phyloP scores from a whole-genome alignment of 1,140 invertebrate genomes.

The Lucilia sericata region DNA sequence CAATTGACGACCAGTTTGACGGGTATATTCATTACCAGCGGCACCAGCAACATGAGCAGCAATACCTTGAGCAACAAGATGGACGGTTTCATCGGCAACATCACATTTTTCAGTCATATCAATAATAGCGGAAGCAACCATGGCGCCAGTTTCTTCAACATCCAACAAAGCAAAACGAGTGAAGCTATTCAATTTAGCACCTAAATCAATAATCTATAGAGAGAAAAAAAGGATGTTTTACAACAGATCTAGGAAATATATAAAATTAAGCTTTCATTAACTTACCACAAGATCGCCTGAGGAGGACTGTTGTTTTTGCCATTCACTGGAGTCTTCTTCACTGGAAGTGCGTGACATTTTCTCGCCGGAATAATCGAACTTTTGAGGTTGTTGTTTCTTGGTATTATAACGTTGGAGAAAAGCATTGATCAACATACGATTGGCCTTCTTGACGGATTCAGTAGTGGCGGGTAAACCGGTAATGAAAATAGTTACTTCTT shows the following conservation, averaged over 20 bases:
- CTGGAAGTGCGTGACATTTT: conserved; percentile 56
- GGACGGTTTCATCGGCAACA: conserved; percentile 61
- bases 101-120: conserved; percentile 59
- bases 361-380: conserved; percentile 9
- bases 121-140: conserved; percentile 58
- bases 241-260: background rate
- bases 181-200: conserved; percentile 58
- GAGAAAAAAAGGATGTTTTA: background rate
- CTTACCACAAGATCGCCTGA: conserved; percentile 42
- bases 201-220: conserved; percentile 57
- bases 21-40: conserved; percentile 74
- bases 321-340: conserved; percentile 51
- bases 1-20: conserved; percentile 67
- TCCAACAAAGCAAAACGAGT: conserved; percentile 60
- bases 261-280: background rate
- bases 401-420: conserved; percentile 63
- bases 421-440: conserved; percentile 58
- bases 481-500: conserved; percentile 64
- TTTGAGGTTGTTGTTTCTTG: conserved; percentile 51
- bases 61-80: conserved; percentile 64
- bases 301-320: conserved; percentile 28
- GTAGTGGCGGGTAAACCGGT: conserved; percentile 55
- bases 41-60: conserved; percentile 70
- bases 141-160: conserved; percentile 59
- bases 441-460: conserved; percentile 56